These are phyloP conservation scores for Helicoverpa zea DNA, from an alignment of 1,140 invertebrate genomes.

Conservation along the genomic window DNA sequence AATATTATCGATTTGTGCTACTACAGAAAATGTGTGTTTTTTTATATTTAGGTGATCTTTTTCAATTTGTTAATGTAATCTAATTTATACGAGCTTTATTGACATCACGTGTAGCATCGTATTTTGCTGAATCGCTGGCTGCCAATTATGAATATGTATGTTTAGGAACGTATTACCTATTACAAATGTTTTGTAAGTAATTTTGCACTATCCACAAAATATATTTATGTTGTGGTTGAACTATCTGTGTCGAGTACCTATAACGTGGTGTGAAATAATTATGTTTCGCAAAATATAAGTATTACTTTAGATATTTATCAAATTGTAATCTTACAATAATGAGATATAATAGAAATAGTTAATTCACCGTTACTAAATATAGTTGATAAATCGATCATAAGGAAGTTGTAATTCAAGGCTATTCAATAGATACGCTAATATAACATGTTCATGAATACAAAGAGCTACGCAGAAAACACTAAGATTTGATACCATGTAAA, in stretches of 20 bases:
- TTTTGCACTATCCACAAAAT: too few relatives aligned
- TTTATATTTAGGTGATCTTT: not conserved
- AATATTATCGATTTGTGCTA: conserved; percentile 6
- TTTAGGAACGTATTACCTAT: too few relatives aligned
- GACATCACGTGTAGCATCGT: not conserved
- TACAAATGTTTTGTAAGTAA: too few relatives aligned
- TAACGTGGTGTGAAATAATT: too few relatives aligned
- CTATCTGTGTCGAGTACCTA: too few relatives aligned
- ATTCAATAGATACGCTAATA: not conserved
- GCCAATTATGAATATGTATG: too few relatives aligned
- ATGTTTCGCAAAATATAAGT: too few relatives aligned
- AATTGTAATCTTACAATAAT: conserved; percentile 8
- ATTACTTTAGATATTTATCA: not conserved
- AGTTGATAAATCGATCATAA: conserved; percentile 3
- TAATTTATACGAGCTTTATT: not conserved
- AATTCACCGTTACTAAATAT: conserved; percentile 15
- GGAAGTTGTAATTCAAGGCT: conserved; percentile 34
- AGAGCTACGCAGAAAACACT: not conserved
- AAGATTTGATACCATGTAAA: too few relatives aligned
- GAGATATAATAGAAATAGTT: conserved; percentile 11
- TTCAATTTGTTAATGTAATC: too few relatives aligned
- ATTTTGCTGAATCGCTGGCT: too few relatives aligned
- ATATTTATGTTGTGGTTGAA: too few relatives aligned
- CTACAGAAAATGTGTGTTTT: not conserved
- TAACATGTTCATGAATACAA: conserved; percentile 3